These are phyloP conservation scores for Homarus gammarus DNA, from an alignment of 2,888 invertebrate species.

Conservation along the genomic window DNA sequence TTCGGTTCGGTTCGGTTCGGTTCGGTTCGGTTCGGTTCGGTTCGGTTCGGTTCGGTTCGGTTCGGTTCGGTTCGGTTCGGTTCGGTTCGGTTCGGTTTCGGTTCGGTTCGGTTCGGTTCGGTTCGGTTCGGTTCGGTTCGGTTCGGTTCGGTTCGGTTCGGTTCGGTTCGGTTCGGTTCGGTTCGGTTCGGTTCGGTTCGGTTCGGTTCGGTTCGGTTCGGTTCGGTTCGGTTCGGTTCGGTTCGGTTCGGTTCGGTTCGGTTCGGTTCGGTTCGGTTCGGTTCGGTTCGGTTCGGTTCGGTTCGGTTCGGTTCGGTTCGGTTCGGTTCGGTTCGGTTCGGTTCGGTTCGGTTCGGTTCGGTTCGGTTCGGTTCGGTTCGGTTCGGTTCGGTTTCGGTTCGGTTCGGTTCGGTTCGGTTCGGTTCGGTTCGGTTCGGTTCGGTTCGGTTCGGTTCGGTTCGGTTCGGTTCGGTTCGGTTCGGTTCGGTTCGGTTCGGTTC, in stretches of 20 bases:
- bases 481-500: no score
- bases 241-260: conserved; percentile 30
- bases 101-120: conserved; percentile 37
- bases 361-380: conserved; percentile 57
- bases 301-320: conserved; percentile 31
- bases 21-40: conserved; percentile 55
- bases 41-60: conserved; percentile 66
- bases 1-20: conserved; percentile 56
- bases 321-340: conserved; percentile 60
- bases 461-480: no score
- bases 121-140: conserved; percentile 49
- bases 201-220: conserved; percentile 32
- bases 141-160: conserved; percentile 38
- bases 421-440: no score
- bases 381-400: conserved; percentile 41
- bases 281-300: conserved; percentile 47
- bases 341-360: conserved; percentile 62
- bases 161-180: conserved; percentile 62
- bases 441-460: no score
- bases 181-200: conserved; percentile 58
- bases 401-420: conserved; percentile 17
- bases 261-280: conserved; percentile 28
- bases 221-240: conserved; percentile 25
- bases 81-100: conserved; percentile 54
- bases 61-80: conserved; percentile 58